phyloP scores from a whole-genome alignment of 1,140 invertebrate genomes.

The Teleogryllus occipitalis region DNA sequence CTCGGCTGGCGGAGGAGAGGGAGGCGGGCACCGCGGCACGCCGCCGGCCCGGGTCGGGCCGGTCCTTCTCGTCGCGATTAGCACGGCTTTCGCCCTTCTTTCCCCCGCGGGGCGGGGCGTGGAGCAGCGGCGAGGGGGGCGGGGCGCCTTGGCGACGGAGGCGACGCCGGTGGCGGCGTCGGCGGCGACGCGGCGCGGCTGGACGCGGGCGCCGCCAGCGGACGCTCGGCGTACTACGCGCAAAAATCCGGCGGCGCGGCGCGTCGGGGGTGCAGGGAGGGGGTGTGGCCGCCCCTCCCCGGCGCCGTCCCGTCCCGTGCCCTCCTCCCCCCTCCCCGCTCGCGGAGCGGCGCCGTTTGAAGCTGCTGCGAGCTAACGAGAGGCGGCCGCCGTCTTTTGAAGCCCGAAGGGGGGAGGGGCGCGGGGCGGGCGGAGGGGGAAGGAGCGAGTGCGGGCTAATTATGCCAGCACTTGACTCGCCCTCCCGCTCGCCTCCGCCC shows the following conservation, averaged over 20 bases:
- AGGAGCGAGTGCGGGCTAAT: not conserved
- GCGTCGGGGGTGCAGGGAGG: not conserved
- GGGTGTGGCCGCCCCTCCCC: too few species aligned
- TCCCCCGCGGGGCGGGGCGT: too few species aligned
- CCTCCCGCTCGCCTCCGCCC: not conserved
- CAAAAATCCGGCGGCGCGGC: not conserved
- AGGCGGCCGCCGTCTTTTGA: not conserved
- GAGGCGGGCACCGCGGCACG: too few species aligned
- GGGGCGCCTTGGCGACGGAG: too few species aligned
- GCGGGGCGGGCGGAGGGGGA: not conserved
- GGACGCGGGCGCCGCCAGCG: too few species aligned
- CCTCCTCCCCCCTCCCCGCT: too few species aligned
- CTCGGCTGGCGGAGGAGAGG: not conserved
- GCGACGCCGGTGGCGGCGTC: too few species aligned
- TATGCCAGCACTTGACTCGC: not conserved
- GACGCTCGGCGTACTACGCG: not conserved
- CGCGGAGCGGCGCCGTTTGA: not conserved
- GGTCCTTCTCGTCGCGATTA: not conserved
- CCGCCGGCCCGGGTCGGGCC: too few species aligned
- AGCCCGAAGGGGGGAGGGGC: not conserved
- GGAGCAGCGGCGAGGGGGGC: too few species aligned
- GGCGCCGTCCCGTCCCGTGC: too few species aligned
- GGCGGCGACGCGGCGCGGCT: not conserved
- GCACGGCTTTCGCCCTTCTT: not conserved
- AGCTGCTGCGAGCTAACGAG: not conserved